Percentiles rank a stretch among this genome's conserved stretches.
These are phyloP conservation scores for Periophthalmus magnuspinnatus DNA, from an alignment of 2,797 vertebrate genomes.

Conservation along the genomic window DNA sequence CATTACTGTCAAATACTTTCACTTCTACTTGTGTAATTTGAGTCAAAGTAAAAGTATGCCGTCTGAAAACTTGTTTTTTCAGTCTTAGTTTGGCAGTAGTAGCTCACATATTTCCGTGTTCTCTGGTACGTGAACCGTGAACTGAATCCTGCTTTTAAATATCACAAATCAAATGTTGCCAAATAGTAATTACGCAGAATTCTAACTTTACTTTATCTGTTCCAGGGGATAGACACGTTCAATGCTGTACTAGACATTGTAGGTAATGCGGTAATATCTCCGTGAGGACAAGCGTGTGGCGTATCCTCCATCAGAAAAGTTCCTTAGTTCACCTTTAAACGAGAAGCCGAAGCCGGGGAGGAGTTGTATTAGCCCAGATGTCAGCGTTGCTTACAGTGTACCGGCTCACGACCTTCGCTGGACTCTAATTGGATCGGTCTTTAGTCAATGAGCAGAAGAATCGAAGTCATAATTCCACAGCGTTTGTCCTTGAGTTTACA, in stretches of 20 bases:
- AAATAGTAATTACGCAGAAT: neutral
- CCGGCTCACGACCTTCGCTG: constrained; percentile 63
- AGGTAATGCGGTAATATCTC: too few species aligned
- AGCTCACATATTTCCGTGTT: neutral
- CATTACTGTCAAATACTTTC: too few species aligned
- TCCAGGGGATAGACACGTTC: too few species aligned
- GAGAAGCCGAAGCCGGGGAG: constrained; percentile 24
- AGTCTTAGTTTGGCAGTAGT: neutral
- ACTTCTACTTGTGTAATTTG: too few species aligned
- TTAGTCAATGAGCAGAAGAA: constrained; percentile 61
- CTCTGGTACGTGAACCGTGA: neutral
- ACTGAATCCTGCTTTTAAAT: too few species aligned
- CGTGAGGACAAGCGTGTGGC: too few species aligned
- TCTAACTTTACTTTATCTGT: too few species aligned
- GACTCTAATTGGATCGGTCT: constrained; percentile 61
- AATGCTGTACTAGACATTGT: too few species aligned
- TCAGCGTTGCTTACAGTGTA: constrained; percentile 48
- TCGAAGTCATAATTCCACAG: constrained; percentile 47
- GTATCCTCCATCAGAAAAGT: neutral
- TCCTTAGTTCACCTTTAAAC: neutral
- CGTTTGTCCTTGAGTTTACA: constrained; percentile 48
- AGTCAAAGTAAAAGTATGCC: neutral
- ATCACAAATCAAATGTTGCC: neutral
- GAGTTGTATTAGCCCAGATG: constrained; percentile 48
- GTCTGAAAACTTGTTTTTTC: neutral